phyloP scores from a whole-genome alignment of 1,140 invertebrate species.

The Geopemphigus sp. region DNA sequence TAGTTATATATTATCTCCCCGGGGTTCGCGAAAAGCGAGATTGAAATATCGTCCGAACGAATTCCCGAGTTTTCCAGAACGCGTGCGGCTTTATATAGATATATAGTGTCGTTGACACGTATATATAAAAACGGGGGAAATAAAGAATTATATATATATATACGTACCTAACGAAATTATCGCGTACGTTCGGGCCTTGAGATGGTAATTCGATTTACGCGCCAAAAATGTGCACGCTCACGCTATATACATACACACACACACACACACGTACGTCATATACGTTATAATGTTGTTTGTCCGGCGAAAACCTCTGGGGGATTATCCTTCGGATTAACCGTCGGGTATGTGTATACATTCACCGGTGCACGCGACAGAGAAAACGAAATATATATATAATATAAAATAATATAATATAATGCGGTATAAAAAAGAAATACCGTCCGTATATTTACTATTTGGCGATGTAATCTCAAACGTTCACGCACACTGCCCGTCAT shows the following conservation, averaged over 20 bases:
- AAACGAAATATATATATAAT: conserved; percentile 4
- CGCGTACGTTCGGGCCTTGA: conserved; percentile 26
- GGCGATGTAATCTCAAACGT: neutral
- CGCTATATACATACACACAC: neutral
- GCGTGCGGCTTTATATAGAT: conserved; percentile 16
- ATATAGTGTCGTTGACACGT: conserved; percentile 13
- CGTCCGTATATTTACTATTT: neutral
- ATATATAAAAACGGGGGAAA: conserved; percentile 1
- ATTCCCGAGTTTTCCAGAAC: neutral
- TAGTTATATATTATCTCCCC: conserved; percentile 10
- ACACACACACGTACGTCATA: neutral
- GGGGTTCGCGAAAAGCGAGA: conserved; percentile 7
- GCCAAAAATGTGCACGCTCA: neutral
- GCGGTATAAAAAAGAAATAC: neutral
- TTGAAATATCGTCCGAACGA: conserved; percentile 32
- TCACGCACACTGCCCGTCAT: neutral
- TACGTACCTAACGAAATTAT: conserved; percentile 31
- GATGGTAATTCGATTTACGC: conserved; percentile 37
- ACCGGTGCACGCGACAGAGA: neutral
- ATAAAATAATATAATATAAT: neutral
- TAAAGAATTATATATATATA: conserved; percentile 13
- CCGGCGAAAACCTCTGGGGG: conserved; percentile 36
- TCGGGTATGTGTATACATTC: neutral
- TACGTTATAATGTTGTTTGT: conserved; percentile 42
- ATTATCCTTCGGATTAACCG: conserved; percentile 30